phyloP scores from a whole-genome alignment of 2,888 invertebrate species.

The Carabus problematicus region DNA sequence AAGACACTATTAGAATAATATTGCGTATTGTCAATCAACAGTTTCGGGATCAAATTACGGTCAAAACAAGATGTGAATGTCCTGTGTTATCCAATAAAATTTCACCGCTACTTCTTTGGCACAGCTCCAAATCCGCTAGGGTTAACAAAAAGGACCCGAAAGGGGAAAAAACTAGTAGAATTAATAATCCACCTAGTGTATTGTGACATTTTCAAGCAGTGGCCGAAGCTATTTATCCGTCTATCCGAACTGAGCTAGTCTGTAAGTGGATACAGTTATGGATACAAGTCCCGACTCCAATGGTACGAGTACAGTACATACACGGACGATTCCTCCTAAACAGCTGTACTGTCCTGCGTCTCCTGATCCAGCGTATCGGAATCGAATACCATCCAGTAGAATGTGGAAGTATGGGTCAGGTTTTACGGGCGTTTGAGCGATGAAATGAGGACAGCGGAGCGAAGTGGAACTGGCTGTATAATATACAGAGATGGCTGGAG shows the following conservation, averaged over 20 bases:
- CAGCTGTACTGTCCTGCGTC: constrained; percentile 18
- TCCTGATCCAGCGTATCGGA: constrained; percentile 21
- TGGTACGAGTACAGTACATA: not conserved
- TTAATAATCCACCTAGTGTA: constrained; percentile 1
- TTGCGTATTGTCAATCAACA: not conserved
- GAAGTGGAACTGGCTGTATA: not conserved
- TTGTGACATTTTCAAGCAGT: constrained; percentile 2
- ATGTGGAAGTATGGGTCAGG: not conserved
- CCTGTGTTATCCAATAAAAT: constrained; percentile 15
- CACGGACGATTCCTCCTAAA: too few relatives aligned
- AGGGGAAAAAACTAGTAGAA: constrained; percentile 2
- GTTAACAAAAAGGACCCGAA: not conserved
- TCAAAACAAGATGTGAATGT: constrained; percentile 19
- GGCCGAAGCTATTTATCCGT: constrained; percentile 22
- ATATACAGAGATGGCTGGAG: constrained; percentile 6
- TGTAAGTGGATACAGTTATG: not conserved
- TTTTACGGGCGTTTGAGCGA: not conserved
- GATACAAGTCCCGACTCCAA: not conserved
- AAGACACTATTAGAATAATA: too few relatives aligned
- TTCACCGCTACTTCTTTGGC: constrained; percentile 12
- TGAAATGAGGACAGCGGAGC: not conserved
- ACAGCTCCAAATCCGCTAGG: not conserved
- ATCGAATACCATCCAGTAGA: not conserved
- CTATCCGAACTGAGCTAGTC: not conserved
- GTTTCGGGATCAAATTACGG: constrained; percentile 15